A percentile compares a stretch with the other conserved stretches of the same genome.
Conservation (phyloP, 2,797 vertebrate species). For the Clamator glandarius region DNA sequence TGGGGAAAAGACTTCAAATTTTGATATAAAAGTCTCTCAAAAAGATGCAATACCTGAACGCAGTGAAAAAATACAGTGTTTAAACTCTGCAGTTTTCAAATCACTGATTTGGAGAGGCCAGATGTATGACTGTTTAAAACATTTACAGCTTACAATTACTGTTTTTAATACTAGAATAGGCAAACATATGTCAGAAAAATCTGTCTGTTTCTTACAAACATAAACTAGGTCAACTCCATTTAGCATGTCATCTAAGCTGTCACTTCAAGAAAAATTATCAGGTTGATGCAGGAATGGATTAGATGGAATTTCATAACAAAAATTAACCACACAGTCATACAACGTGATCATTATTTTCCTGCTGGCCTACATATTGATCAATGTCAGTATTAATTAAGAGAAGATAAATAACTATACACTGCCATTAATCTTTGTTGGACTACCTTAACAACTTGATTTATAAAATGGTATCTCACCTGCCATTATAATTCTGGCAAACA, state of each 20-base stretch:
- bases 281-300: background rate
- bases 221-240: constrained; percentile 21
- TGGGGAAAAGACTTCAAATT: background rate
- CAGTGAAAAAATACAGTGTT: background rate
- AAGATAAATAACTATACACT: background rate
- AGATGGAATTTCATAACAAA: background rate
- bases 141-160: background rate
- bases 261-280: background rate
- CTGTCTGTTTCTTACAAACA: background rate
- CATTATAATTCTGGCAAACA: background rate
- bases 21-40: background rate
- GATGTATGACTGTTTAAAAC: background rate
- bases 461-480: background rate
- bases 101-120: background rate
- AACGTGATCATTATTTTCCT: background rate
- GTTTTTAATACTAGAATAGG: constrained; percentile 10
- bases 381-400: background rate
- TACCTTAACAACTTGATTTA: background rate
- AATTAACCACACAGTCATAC: background rate
- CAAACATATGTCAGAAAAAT: constrained; percentile 36
- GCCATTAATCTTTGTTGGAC: background rate
- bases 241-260: background rate
- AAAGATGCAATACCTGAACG: background rate
- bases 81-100: background rate
- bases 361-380: background rate